Evolutionary conservation across 2,888 invertebrate genomes (phyloP), one percentile per base, ranked within the genome.

Genomic region (Amblyteles armatorius): DNA sequence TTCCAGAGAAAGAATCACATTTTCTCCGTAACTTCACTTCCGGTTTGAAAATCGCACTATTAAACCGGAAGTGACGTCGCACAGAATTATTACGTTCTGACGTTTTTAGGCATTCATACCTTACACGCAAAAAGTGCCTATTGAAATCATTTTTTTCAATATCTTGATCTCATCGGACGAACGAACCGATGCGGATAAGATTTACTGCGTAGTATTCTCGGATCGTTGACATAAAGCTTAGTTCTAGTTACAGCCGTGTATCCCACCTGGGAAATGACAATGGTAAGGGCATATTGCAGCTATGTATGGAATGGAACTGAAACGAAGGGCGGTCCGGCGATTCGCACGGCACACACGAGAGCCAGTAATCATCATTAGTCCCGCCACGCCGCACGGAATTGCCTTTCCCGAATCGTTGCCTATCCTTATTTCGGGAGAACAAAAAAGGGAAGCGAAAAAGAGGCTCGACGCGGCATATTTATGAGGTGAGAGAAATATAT

Each of bases 311-410:
- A 65, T 3, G n/a, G 19, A 76, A 80, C 6, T 33, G 19, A 16
- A 72, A 22, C 29, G 44, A 79, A 79, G 50, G 63, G 26, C 40
- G 19, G 26, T 44, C 48, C 19, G 50, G 36, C 72, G 13, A 44
- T 57, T 80, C 19, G 65, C 40, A n/a, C 29, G 13, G 4, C 55
- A 68, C 60, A 68, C 57, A 80, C 55, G 65, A 57, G 40, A 73
- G 22, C 67, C 57, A 29, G 86, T 88, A 88, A 90, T 90, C 88
- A 90, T 91, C 91, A 90, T 90, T 90, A 91, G 90, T 89, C 90
- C 87, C 88, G 86, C 86, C 33, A 33, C 40, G 55, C 69, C 33
- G 9, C 55, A 4, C 55, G 88, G 67, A 26, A 77, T 67, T 26
- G 55, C 77, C 22, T 68, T 29, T 22, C 26, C 88, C 89, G 89